Base-by-base conservation (phyloP, 2,888 invertebrate genomes). In the Pyrocoelia pectoralis region DNA sequence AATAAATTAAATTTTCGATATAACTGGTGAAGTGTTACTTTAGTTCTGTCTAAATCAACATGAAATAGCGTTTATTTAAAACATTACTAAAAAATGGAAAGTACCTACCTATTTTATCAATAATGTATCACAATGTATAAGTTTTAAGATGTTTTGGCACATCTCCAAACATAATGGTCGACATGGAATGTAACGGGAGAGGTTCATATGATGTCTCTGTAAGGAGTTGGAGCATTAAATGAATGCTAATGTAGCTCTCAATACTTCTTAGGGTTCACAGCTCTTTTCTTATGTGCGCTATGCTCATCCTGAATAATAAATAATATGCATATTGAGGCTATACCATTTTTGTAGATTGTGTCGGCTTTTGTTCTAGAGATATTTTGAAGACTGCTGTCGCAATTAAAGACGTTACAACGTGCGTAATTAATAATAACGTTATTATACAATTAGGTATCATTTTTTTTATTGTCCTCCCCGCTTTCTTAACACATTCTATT, bases 241-340 rank as follows among this genome's bases (percentile, higher is more conserved):
- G 72, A 70, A 73, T 73, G 69, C 72, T 73, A 73, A 73, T 72
- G 70, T 58, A 72, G 73, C 67, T 72, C 73, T 72, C 72, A 69
- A 73, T 73, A 70, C 66, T 62, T 64, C 57, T 64, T 60, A 61
- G 54, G 57, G 64, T 65, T 59, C 65, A 61, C 64, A 64, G 64
- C 64, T 64, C 64, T 64, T 55, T 64, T 64, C 64, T 64, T 59
- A 56, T 64, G 55, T 56, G 50, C 61, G 56, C 24, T 56, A 56
- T 46, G 55, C 61, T 55, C 49, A 56, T 61, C 41, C 56, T 56
- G 61, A 61, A 61, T 61, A 61, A 61, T 61, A 61, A 61, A 43
- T 52, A 50, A 49, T 50, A 48, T 54, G 50, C 38, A 54, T 60
- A 60, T 60, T 52, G 52, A 59, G 59, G 59, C 59, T 59, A 59